Evolutionary conservation across 2,888 invertebrate genomes (phyloP).

Genomic region (Aspidiotus rigidus): DNA sequence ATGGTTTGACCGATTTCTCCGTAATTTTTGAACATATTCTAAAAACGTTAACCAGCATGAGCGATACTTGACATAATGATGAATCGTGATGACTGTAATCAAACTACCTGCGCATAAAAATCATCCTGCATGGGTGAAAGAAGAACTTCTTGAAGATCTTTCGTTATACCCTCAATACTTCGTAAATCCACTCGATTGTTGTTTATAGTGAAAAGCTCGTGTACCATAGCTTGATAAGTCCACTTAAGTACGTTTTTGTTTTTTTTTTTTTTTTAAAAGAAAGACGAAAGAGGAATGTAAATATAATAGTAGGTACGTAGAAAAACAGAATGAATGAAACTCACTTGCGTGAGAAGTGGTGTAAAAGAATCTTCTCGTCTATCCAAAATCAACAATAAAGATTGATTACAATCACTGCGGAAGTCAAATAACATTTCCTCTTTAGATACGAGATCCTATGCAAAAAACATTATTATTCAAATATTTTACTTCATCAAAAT

Average conservation of each 20-base stretch:
- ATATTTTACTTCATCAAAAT: background rate
- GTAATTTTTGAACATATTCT: slow-evolving; percentile 92
- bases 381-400: slow-evolving; percentile 81
- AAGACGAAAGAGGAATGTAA: background rate
- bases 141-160: slow-evolving; percentile 87
- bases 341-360: slow-evolving; percentile 78
- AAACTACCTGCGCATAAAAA: slow-evolving; percentile 77
- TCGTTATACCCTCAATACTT: slow-evolving; percentile 69
- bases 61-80: background rate
- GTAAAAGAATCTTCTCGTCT: slow-evolving; percentile 91
- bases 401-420: slow-evolving; percentile 48
- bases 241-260: slow-evolving; percentile 60
- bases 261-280: too few relatives aligned
- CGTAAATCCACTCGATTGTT: slow-evolving; percentile 90
- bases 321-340: slow-evolving; percentile 4
- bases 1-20: slow-evolving; percentile 98
- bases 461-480: background rate
- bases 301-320: slow-evolving; percentile 4
- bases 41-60: slow-evolving; percentile 37
- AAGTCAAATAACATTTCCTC: slow-evolving; percentile 83
- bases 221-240: slow-evolving; percentile 99
- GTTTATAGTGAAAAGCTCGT: slow-evolving; percentile 84
- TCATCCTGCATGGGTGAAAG: slow-evolving; percentile 92
- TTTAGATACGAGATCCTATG: slow-evolving; percentile 66
- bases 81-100: background rate